Evolutionary conservation across 2,113 vertebrate genomes (phyloP).

Genomic region (Pachyramphus minor): DNA sequence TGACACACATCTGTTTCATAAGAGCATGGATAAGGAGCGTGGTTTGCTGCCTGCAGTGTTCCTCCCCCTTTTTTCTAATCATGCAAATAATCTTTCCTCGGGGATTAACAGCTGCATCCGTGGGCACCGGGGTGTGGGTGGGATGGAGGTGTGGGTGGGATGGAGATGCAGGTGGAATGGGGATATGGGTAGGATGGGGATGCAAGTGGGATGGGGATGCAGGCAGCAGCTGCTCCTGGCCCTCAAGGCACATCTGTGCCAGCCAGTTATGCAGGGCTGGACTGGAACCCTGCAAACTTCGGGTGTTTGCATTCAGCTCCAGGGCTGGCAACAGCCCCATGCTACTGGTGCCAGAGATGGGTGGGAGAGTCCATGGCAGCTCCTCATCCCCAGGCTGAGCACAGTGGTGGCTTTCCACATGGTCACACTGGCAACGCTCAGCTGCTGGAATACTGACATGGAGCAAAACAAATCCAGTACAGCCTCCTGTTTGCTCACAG

Average conservation of each 20-base stretch:
- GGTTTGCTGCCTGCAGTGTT: not conserved
- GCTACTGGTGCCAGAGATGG: not conserved
- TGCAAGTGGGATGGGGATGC: not conserved
- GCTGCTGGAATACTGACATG: fast-evolving
- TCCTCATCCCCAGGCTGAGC: not conserved
- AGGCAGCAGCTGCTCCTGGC: not conserved
- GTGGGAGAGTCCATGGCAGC: fast-evolving
- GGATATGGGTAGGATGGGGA: not conserved
- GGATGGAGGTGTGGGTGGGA: not conserved
- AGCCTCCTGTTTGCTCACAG: not conserved
- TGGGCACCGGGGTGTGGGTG: not conserved
- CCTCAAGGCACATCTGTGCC: not conserved
- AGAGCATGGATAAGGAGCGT: not conserved
- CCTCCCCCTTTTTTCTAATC: not conserved
- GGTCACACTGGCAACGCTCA: not conserved
- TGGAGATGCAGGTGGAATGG: not conserved
- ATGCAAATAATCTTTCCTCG: not conserved
- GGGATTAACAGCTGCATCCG: not conserved
- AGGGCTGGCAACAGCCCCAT: not conserved
- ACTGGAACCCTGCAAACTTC: not conserved
- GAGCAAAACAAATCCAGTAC: fast-evolving
- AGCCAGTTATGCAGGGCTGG: not conserved
- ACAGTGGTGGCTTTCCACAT: fast-evolving
- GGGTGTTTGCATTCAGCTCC: not conserved
- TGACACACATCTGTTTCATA: not conserved